Base-by-base conservation (phyloP, 2,113 vertebrate species). In the Hemiprocne comata region DNA sequence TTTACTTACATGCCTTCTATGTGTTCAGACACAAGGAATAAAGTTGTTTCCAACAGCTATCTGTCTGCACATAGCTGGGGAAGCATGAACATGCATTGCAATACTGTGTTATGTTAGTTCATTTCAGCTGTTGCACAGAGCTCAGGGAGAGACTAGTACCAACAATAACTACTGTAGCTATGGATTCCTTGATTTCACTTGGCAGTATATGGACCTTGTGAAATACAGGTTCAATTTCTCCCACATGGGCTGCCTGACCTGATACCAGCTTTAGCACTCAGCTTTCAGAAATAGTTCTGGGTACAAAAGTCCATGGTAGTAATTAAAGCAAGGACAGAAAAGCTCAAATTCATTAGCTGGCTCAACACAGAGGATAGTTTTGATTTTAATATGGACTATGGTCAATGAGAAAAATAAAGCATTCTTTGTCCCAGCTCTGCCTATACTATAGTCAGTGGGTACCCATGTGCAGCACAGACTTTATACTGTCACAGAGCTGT, bases 81-180 rank as follows among this genome's bases (percentile, higher is more conserved):
- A 40, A 89, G 53, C 33, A 46, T 1, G 0, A 40, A 61, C 3
- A 11, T 6, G 8, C 26, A 6, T 20, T 86, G 28, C 40, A 76
- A 14, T 40, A 55, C 1, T 0, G 0, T 6, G 5, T 8, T 67
- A 31, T 18, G 2, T 46, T 23, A 28, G 55, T 7, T 71, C 34
- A 42, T 55, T 36, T 55, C 34, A 60, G 31, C 26, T 55, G 13
- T 26, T 4, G 2, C 2, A 2, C 26, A 40, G 53, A 65, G 25
- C 1, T 3, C 13, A 51, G 13, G 28, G 53, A 89, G 85, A 82
- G 34, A 67, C 12, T 9, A 71, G 46, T 50, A 78, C 34, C 50
- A 65, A 94, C 85, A 84, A 15, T 65, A 95, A 34, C 40, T 58
- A 61, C 17, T 5, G 5, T 40, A 87, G 53, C 16, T 73, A 7